Percentiles rank a stretch among this genome's conserved stretches.
phyloP scores from a whole-genome alignment of 2,888 invertebrate genomes.

The Ametastegia equiseti region DNA sequence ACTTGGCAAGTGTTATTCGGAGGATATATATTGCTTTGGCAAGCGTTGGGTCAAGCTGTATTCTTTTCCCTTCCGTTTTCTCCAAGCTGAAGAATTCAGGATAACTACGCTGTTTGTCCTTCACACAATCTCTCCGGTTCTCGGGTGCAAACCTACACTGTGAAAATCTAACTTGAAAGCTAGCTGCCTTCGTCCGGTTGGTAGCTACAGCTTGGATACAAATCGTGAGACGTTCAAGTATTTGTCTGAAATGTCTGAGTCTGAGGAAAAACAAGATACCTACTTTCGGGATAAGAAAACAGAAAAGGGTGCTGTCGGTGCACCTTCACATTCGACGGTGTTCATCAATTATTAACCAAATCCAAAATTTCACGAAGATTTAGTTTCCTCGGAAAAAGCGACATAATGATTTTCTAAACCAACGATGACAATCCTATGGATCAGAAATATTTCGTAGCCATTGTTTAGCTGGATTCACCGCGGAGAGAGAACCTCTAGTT shows the following conservation, averaged over 20 bases:
- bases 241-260: background rate
- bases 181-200: background rate
- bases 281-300: background rate
- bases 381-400: background rate
- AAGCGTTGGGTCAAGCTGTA: slow-evolving; percentile 8
- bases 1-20: slow-evolving; percentile 17
- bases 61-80: slow-evolving; percentile 5
- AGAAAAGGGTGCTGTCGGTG: background rate
- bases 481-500: background rate
- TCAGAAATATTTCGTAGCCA: background rate
- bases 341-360: slow-evolving; percentile 20
- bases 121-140: slow-evolving; percentile 15
- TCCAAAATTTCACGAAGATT: background rate
- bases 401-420: background rate
- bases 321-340: background rate
- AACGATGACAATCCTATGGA: background rate
- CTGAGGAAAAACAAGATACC: background rate
- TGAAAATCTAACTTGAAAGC: slow-evolving; percentile 16
- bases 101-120: slow-evolving; percentile 34
- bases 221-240: slow-evolving; percentile 14
- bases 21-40: slow-evolving; percentile 7
- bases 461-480: background rate
- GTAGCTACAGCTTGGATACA: slow-evolving; percentile 2
- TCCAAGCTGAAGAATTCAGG: slow-evolving; percentile 36
- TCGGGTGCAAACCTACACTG: background rate